Percentiles rank a stretch among this genome's conserved stretches.
phyloP scores from a whole-genome alignment of 2,888 invertebrate genomes.

The Agrochola lychnidis region DNA sequence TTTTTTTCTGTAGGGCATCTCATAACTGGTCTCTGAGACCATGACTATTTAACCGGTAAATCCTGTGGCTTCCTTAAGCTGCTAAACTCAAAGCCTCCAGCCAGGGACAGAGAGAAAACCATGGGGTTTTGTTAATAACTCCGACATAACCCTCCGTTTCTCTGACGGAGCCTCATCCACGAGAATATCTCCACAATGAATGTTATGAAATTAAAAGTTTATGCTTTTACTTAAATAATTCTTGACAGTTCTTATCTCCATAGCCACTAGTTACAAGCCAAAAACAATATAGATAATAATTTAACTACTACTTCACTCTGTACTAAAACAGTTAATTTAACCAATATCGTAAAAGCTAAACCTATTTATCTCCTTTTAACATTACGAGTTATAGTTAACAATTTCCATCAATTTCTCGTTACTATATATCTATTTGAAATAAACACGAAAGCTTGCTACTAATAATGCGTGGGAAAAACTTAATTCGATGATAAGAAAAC shows the following conservation, averaged over 20 bases:
- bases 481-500: conserved; percentile 44
- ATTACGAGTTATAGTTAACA: conserved; percentile 44
- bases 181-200: neutral
- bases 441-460: conserved; percentile 22
- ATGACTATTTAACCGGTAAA: too few relatives aligned
- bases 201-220: neutral
- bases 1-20: too few relatives aligned
- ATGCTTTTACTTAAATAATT: neutral
- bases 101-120: neutral
- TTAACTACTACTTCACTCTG: conserved; percentile 14
- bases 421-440: conserved; percentile 13
- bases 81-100: too few relatives aligned
- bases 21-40: too few relatives aligned
- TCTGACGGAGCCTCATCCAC: neutral
- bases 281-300: conserved; percentile 31
- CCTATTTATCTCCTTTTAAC: conserved; percentile 45
- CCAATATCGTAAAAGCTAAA: conserved; percentile 46
- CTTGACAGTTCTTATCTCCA: neutral
- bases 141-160: too few relatives aligned
- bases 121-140: neutral
- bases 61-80: too few relatives aligned
- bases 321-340: conserved; percentile 27
- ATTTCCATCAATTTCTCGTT: conserved; percentile 40
- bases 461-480: conserved; percentile 58
- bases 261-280: neutral